Conservation (phyloP, 2,888 invertebrate species). For the Dusona sp. region DNA sequence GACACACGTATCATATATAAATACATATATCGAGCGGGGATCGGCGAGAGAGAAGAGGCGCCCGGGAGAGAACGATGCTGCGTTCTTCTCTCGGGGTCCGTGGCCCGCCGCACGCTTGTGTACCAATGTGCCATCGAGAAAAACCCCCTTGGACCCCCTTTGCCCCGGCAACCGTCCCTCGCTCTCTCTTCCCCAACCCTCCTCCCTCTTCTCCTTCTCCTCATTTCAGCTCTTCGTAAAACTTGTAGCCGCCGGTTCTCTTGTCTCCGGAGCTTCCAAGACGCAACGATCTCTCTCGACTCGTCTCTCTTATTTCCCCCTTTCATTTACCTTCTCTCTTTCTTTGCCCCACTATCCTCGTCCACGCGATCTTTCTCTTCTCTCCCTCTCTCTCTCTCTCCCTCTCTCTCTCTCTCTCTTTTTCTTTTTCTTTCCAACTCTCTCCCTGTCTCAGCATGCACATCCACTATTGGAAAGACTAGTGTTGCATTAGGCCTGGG, state of each 20-base stretch:
- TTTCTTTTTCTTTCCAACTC: conserved; percentile 23
- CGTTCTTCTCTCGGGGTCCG: conserved; percentile 37
- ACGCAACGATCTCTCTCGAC: conserved; percentile 18
- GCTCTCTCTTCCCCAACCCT: neutral
- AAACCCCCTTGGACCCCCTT: conserved; percentile 26
- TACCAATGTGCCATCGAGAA: conserved; percentile 25
- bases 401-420: neutral
- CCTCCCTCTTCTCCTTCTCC: neutral
- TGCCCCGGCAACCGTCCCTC: too few species aligned
- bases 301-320: conserved; percentile 34
- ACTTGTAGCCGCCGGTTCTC: conserved; percentile 46
- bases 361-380: conserved; percentile 10
- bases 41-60: conserved; percentile 27
- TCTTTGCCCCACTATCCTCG: conserved; percentile 1
- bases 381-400: neutral
- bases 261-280: conserved; percentile 33
- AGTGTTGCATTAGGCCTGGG: conserved; percentile 24
- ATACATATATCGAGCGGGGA: neutral
- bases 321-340: conserved; percentile 20
- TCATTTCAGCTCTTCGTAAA: conserved; percentile 7
- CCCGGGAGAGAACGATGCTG: conserved; percentile 38
- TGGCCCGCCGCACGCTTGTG: conserved; percentile 17
- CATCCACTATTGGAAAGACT: conserved; percentile 21
- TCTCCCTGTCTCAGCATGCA: conserved; percentile 2
- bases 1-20: neutral